phyloP scores from a whole-genome alignment of 2,797 vertebrate genomes.

The Tarsius wallacei region DNA sequence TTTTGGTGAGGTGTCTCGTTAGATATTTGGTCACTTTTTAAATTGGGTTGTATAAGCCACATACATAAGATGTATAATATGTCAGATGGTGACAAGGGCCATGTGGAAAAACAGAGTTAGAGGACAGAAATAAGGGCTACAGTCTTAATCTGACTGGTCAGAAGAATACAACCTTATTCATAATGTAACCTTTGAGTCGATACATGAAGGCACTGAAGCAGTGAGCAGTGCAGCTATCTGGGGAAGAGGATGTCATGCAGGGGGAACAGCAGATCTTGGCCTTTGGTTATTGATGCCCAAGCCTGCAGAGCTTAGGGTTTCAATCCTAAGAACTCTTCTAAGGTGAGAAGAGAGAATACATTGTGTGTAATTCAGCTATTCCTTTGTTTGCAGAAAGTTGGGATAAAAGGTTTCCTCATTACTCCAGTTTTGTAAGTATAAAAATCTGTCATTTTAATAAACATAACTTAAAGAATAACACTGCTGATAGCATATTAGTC shows the following conservation, averaged over 20 bases:
- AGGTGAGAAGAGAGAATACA: not conserved
- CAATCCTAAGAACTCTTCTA: not conserved
- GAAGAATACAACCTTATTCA: not conserved
- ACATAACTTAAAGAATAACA: not conserved
- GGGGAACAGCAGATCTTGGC: too few relatives aligned
- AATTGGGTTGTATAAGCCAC: not conserved
- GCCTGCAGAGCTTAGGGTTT: not conserved
- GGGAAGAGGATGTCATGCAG: not conserved
- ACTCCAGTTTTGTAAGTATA: not conserved
- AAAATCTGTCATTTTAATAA: not conserved
- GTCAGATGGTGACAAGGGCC: not conserved
- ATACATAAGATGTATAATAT: not conserved
- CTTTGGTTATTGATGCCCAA: not conserved
- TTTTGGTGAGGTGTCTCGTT: not conserved
- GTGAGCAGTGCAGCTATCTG: too few relatives aligned
- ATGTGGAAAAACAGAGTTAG: not conserved
- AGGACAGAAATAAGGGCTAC: not conserved
- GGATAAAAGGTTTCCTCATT: not conserved
- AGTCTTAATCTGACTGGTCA: not conserved
- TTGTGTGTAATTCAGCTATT: not conserved
- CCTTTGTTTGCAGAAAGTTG: not conserved
- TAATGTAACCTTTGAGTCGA: not conserved
- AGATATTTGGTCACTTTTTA: not conserved
- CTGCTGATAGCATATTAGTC: not conserved
- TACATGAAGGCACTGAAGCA: not conserved